phyloP scores from a whole-genome alignment of 2,113 vertebrate genomes.

The Colaptes auratus region DNA sequence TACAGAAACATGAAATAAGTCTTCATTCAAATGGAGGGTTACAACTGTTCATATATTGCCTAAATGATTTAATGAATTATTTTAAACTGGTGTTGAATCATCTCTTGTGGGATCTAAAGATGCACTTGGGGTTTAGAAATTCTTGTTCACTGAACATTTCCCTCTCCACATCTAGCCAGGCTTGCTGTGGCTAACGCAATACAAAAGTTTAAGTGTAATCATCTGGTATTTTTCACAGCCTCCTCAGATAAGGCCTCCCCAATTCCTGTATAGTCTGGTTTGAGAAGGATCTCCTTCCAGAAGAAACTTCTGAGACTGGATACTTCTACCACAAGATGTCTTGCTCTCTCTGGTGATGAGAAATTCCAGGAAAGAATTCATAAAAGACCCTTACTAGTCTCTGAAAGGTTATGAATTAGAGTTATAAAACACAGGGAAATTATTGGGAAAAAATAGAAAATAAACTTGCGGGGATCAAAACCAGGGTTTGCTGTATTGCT shows the following conservation, averaged over 20 bases:
- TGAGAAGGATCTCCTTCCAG: not conserved
- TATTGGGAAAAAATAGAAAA: not conserved
- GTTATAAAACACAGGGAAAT: not conserved
- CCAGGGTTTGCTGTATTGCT: not conserved
- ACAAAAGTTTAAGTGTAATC: not conserved
- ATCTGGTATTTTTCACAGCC: not conserved
- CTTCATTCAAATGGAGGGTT: slow-evolving; percentile 25
- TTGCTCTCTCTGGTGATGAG: not conserved
- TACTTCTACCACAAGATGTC: not conserved
- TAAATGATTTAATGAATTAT: slow-evolving; percentile 55
- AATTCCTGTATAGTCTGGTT: not conserved
- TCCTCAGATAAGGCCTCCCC: not conserved
- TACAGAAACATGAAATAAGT: slow-evolving; percentile 8
- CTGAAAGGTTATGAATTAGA: not conserved
- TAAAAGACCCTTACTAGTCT: not conserved
- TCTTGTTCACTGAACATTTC: slow-evolving; percentile 23
- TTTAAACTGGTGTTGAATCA: slow-evolving; percentile 14
- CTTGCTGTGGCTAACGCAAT: slow-evolving; percentile 8
- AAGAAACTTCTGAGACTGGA: not conserved
- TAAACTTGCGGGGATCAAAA: not conserved
- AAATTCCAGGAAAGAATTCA: not conserved
- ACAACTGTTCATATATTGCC: slow-evolving; percentile 44
- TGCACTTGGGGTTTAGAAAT: slow-evolving; percentile 16
- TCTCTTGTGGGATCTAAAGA: not conserved
- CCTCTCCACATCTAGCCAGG: not conserved